These are phyloP conservation scores for Lepidotrigona ventralis DNA, from an alignment of 1,140 invertebrate genomes.

Conservation along the genomic window DNA sequence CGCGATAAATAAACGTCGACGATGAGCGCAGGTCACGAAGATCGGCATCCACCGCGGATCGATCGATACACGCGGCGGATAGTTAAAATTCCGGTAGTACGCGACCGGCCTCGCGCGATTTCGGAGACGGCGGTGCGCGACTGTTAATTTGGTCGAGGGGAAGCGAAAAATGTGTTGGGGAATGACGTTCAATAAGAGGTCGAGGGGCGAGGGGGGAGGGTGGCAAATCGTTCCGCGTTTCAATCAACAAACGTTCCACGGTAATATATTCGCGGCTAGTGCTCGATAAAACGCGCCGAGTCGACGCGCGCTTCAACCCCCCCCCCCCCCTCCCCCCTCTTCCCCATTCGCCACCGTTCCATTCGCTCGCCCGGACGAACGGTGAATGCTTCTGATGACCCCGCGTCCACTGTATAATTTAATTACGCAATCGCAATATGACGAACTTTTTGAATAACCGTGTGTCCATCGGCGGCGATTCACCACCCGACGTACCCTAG, in stretches of 20 bases:
- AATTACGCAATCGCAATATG: conserved; percentile 49
- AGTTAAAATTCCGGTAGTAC: background rate
- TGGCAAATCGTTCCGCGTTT: conserved; percentile 42
- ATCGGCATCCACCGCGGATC: background rate
- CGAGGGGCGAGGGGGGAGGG: background rate
- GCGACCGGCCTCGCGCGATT: background rate
- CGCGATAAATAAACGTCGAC: too few species aligned
- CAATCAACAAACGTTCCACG: conserved; percentile 54
- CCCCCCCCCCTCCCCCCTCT: background rate
- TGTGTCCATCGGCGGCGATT: background rate
- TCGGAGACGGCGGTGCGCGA: background rate
- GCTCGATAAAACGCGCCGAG: conserved; percentile 44
- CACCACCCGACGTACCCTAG: too few species aligned
- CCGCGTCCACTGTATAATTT: conserved; percentile 52
- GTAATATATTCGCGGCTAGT: conserved; percentile 55
- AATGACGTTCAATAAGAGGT: background rate
- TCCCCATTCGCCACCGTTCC: background rate
- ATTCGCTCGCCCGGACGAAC: conserved; percentile 19
- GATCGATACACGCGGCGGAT: background rate
- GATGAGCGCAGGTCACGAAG: background rate
- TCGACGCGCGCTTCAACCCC: background rate
- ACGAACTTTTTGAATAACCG: conserved; percentile 42
- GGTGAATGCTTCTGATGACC: conserved; percentile 46
- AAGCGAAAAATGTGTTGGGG: background rate
- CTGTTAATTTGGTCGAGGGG: background rate